These are phyloP conservation scores for Lasioglossum villosulum DNA, from an alignment of 2,888 invertebrate species.

Conservation along the genomic window DNA sequence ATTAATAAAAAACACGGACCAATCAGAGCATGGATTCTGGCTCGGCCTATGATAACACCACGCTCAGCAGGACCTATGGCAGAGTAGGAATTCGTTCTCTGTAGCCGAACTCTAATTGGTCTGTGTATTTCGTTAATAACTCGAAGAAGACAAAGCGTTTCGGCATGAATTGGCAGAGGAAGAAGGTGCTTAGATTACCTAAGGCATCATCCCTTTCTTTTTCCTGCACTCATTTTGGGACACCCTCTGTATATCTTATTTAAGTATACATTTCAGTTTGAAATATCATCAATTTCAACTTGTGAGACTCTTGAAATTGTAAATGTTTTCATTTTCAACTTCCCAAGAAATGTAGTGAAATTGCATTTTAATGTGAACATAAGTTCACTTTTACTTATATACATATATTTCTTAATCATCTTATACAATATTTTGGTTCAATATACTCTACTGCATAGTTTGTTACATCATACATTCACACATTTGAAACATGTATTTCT, in stretches of 20 bases:
- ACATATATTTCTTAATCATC: slow-evolving; percentile 1
- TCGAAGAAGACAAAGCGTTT: not conserved
- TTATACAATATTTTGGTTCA: slow-evolving; percentile 9
- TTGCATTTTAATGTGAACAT: not conserved
- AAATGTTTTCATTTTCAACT: not conserved
- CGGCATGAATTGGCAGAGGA: not conserved
- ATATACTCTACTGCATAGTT: not conserved
- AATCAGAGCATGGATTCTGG: not conserved
- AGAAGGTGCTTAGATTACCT: not conserved
- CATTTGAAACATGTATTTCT: not conserved
- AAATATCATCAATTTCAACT: not conserved
- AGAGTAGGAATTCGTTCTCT: no score
- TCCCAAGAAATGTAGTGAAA: not conserved
- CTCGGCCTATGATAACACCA: no score
- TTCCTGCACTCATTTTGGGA: not conserved
- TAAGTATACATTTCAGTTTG: not conserved
- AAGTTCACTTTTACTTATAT: not conserved
- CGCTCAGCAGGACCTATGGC: no score
- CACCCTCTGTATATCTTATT: not conserved
- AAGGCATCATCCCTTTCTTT: not conserved
- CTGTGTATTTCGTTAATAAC: not conserved
- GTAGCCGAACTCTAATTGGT: not conserved
- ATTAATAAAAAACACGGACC: not conserved
- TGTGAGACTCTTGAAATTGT: not conserved
- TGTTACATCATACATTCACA: slow-evolving; percentile 13